phyloP scores from a whole-genome alignment of 2,888 invertebrate genomes.

The Merodon equestris region DNA sequence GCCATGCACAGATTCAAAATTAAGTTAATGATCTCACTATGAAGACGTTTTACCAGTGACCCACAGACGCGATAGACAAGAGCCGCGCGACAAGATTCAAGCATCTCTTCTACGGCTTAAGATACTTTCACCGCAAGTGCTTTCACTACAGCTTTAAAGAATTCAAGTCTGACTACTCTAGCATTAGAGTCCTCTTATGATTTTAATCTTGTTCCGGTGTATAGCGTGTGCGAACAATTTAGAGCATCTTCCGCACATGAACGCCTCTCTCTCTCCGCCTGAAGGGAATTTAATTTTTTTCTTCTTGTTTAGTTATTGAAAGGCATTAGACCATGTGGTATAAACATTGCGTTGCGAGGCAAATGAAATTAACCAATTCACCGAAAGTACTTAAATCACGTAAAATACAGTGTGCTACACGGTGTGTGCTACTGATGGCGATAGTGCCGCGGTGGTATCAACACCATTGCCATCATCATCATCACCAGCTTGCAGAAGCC shows the following conservation, averaged over 20 bases:
- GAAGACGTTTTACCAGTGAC: conserved; percentile 31
- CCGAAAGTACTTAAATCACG: conserved; percentile 11
- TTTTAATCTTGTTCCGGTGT: too few species aligned
- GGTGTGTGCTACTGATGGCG: conserved; percentile 10
- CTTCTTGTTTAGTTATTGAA: background rate
- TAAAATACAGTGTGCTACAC: conserved; percentile 9
- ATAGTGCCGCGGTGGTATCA: background rate
- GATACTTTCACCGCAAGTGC: too few species aligned
- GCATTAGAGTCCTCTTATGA: too few species aligned
- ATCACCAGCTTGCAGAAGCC: conserved; percentile 36
- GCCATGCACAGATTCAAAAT: too few species aligned
- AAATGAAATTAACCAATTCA: conserved; percentile 22
- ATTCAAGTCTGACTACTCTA: too few species aligned
- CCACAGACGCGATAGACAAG: conserved; percentile 26
- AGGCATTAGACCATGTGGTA: background rate
- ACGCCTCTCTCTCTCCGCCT: background rate
- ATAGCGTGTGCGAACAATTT: background rate
- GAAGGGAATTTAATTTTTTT: background rate
- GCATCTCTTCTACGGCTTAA: too few species aligned
- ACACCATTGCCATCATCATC: conserved; percentile 37
- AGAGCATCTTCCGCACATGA: background rate
- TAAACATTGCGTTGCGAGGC: conserved; percentile 31
- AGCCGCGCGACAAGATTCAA: background rate
- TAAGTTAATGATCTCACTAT: conserved; percentile 22
- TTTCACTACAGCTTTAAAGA: too few species aligned